Conservation (phyloP, 1,140 invertebrate genomes). For the Calliphora vicina region DNA sequence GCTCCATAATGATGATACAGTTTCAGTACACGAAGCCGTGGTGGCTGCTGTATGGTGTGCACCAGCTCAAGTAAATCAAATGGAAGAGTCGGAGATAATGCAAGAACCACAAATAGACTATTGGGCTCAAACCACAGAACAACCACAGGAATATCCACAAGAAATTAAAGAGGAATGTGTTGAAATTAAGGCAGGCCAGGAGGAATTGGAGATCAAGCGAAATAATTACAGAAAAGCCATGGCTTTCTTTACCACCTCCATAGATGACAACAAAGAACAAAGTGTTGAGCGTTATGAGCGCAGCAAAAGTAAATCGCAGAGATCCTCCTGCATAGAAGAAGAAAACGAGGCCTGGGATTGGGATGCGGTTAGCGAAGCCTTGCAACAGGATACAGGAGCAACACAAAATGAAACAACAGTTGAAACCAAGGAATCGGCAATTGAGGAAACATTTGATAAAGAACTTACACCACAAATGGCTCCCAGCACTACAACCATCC, state of each 20-base stretch:
- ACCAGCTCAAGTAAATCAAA: not conserved
- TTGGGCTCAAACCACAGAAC: conserved; percentile 53
- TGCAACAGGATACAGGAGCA: not conserved
- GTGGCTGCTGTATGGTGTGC: conserved; percentile 49
- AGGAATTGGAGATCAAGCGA: conserved; percentile 54
- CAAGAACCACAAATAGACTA: conserved; percentile 43
- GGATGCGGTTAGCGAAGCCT: not conserved
- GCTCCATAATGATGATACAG: not conserved
- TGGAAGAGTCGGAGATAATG: not conserved
- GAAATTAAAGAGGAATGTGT: conserved; percentile 41
- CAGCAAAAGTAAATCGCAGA: not conserved
- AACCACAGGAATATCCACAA: conserved; percentile 46
- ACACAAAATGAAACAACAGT: conserved; percentile 38
- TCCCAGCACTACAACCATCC: not conserved
- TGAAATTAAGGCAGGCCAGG: conserved; percentile 41
- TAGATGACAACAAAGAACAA: conserved; percentile 53
- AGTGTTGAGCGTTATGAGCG: conserved; percentile 25
- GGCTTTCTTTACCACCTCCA: conserved; percentile 59
- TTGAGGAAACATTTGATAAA: not conserved
- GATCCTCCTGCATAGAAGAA: not conserved
- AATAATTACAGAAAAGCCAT: conserved; percentile 58
- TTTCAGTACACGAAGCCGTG: conserved; percentile 54
- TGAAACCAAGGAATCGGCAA: not conserved
- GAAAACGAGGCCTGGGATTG: conserved; percentile 2
- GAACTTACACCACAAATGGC: not conserved